phyloP scores from a whole-genome alignment of 2,888 invertebrate genomes.

The Blastobasis lacticolella region DNA sequence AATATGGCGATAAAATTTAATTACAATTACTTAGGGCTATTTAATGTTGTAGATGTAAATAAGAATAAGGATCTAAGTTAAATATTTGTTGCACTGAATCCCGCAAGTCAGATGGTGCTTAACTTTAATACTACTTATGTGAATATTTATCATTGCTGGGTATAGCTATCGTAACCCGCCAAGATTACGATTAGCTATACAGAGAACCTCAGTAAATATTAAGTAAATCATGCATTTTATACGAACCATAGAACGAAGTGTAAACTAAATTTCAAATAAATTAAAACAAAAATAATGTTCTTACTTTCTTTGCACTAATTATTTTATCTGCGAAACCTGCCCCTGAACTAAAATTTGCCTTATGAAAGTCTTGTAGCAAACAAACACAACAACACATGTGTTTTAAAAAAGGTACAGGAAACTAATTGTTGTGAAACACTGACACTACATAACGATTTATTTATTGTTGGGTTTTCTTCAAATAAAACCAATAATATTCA shows the following conservation, averaged over 20 bases:
- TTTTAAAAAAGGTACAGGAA: too few relatives aligned
- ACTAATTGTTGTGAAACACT: too few relatives aligned
- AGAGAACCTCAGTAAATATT: constrained; percentile 31
- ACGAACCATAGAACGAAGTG: constrained; percentile 42
- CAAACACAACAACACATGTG: too few relatives aligned
- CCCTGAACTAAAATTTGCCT: not conserved
- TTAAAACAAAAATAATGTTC: constrained; percentile 4
- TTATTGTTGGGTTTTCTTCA: too few relatives aligned
- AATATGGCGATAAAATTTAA: constrained; percentile 65
- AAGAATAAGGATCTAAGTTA: constrained; percentile 36
- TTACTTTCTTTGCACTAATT: not conserved
- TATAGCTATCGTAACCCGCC: constrained; percentile 31
- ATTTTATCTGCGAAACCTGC: not conserved
- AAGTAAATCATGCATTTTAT: constrained; percentile 57
- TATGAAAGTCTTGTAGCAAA: too few relatives aligned
- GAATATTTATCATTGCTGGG: constrained; percentile 27
- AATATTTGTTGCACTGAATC: constrained; percentile 26
- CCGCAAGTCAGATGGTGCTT: constrained; percentile 27
- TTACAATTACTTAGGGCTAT: constrained; percentile 28
- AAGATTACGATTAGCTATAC: constrained; percentile 29
- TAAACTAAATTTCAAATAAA: constrained; percentile 23
- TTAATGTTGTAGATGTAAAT: constrained; percentile 18
- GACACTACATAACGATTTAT: too few relatives aligned
- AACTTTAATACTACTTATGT: constrained; percentile 17
- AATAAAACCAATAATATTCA: too few relatives aligned